Base-by-base conservation (phyloP, 2,113 vertebrate species). In the Cottus gobio region DNA sequence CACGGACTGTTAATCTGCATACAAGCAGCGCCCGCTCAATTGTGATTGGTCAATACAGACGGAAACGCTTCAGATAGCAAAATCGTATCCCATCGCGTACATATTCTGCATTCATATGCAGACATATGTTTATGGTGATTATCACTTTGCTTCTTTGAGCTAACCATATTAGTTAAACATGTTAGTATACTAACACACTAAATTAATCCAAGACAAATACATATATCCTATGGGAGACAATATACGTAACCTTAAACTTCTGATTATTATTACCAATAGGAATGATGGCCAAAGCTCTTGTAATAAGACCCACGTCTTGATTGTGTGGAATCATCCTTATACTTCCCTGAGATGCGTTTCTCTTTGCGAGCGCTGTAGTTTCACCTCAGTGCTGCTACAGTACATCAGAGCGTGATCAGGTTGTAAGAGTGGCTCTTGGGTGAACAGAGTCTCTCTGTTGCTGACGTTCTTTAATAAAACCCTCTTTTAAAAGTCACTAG, bases 401-500 rank as follows among this genome's bases (percentile, higher is more conserved):
- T 28, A 44, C 13, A 65, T 66, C 15, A 71, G 22, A 42, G 42
- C 15, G 42, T 34, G n/a, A 69, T 50, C 66, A 34, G 36, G 20
- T 50, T 73, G 39, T 31, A 71, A 22, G 46, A 30, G 20, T 4
- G 26, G 4, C 20, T 72, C 54, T 67, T 56, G 15, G 3, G 67
- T 42, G 28, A 79, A 44, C 26, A 37, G 39, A 36, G 34, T 63
- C 60, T 61, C 24, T 54, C 28, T 44, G 15, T 58, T 44, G 34
- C 52, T 34, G 36, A 37, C 50, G 2, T 64, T 63, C 8, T 76
- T 18, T 58, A 30, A 82, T 64, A 64, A 22, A 9, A 26, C 68
- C 48, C 24, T 71, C 10, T 39, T n/a, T 68, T 39, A 71, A 79
- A 87, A 62, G 57, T 64, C 46, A 72, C 31, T 20, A n/a, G 65